Base-by-base conservation (phyloP, 2,888 invertebrate genomes). In the Aphodius granarius region DNA sequence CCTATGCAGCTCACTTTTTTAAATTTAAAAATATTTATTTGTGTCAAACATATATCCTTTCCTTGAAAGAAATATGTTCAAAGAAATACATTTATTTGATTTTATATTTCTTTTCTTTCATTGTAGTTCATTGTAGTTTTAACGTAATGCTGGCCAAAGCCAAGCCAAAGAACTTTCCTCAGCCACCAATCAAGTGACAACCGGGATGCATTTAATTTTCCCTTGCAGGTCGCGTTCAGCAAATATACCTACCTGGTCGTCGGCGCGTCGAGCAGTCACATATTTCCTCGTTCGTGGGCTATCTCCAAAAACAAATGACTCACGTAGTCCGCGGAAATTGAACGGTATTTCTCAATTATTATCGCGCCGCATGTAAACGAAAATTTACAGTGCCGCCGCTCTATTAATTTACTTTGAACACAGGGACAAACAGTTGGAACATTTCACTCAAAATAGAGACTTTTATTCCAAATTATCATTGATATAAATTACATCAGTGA, bases 331-430 rank as follows among this genome's bases (percentile, higher is more conserved):
- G 72, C 78, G 78, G 78, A 78, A 78, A 78, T 78, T 78, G 78
- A 78, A 78, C 78, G 75, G 78, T 78, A 77, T 78, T 77, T 78
- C 77, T 78, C 78, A 78, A 78, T 78, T 78, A 78, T 78, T 78
- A 76, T 75, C 74, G 43, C 68, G 20, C 68, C n/a, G 21, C 71
- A 73, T 74, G 76, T 72, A 78, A 78, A 78, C 76, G 77, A 74
- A 76, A 77, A 78, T 78, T 73, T 78, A 78, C 75, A 74, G 76
- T 73, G 62, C 70, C 76, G 64, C 63, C 43, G 73, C 68, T 73
- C 66, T 73, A 75, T 77, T 75, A 77, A 75, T 75, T 72, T 73
- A 73, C 66, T 73, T 73, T 72, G 62, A 62, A 43, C 72, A 16
- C 63, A 17, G 18, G 15, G 18, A 20, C 21, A 72, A 16, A 17